A percentile compares a stretch with the other conserved stretches of the same genome.
phyloP scores from a whole-genome alignment of 1,140 invertebrate species.

The Lepidurus arcticus region DNA sequence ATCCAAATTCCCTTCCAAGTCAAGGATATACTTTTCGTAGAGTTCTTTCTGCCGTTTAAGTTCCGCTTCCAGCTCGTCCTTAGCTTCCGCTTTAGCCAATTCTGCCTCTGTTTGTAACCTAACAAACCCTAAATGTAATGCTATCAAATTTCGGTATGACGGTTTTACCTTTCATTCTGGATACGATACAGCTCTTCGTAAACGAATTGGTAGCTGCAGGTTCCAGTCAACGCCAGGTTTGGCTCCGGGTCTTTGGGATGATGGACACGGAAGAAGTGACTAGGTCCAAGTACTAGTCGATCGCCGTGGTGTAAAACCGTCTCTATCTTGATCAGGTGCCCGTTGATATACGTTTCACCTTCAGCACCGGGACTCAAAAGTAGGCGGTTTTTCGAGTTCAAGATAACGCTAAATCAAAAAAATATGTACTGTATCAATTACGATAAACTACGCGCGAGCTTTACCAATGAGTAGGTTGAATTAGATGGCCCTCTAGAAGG shows the following conservation, averaged over 20 bases:
- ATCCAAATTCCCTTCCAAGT: neutral
- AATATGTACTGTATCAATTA: conserved; percentile 54
- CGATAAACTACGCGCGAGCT: conserved; percentile 54
- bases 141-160: neutral
- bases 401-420: conserved; percentile 56
- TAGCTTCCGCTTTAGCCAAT: conserved; percentile 44
- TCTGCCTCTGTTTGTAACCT: conserved; percentile 44
- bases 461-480: conserved; percentile 44
- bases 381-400: conserved; percentile 41
- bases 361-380: conserved; percentile 44
- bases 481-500: conserved; percentile 47
- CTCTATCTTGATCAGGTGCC: conserved; percentile 49
- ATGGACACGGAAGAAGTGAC: conserved; percentile 59
- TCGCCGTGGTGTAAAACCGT: conserved; percentile 55
- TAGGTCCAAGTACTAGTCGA: conserved; percentile 59
- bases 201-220: conserved; percentile 58
- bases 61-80: neutral
- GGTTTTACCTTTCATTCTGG: conserved; percentile 50
- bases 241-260: conserved; percentile 46
- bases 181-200: conserved; percentile 57
- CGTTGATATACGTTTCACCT: conserved; percentile 61
- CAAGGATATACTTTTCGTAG: neutral
- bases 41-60: neutral
- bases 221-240: conserved; percentile 40
- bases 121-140: conserved; percentile 24